Base-by-base conservation (phyloP, 2,797 vertebrate species). In the Strix occidentalis region DNA sequence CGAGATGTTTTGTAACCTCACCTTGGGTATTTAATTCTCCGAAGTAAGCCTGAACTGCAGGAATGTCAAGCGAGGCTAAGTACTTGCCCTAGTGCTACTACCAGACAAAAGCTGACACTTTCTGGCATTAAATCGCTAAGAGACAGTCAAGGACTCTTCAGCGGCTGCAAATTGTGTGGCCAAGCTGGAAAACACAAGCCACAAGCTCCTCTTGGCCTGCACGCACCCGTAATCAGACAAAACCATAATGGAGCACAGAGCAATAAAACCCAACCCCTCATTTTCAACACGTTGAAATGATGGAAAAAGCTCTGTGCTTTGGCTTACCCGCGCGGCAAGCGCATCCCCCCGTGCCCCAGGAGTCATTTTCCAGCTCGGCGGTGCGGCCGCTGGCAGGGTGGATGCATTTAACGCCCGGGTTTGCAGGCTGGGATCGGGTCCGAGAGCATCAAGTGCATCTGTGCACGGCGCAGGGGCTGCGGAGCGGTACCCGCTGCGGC, bases 131-230 rank as follows among this genome's bases (percentile, higher is more conserved):
- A 95, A 97, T 97, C 43, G 41, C 95, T 79, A 85, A 89, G 97
- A 95, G 96, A 91, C 93, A 92, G 94, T 98, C 97, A 96, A 97
- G 97, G 97, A 95, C 97, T 95, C 97, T 97, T 96, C 94, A 97
- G 69, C 66, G 68, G 81, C 91, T 94, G 97, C 98, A 98, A 98
- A 98, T 98, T 98, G 98, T 97, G 98, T 95, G 97, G 97, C 97
- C 98, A 5, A 31, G 85, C 63, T 35, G 97, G 98, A 97, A 98
- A 98, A 98, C 97, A 97, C 97, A 96, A 97, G 98, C 98, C 98
- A 97, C 97, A 96, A 97, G 97, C 98, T 98, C 98, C 98, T 97
- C 98, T 98, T 97, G 98, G 98, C 95, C 97, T 92, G 97, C 97
- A 98, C 96, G 96, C 97, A 96, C 94, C 97, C 94, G 39, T 97